A percentile compares a stretch with the other conserved stretches of the same genome.
phyloP scores from a whole-genome alignment of 2,888 invertebrate genomes.

The Halictus ligatus region DNA sequence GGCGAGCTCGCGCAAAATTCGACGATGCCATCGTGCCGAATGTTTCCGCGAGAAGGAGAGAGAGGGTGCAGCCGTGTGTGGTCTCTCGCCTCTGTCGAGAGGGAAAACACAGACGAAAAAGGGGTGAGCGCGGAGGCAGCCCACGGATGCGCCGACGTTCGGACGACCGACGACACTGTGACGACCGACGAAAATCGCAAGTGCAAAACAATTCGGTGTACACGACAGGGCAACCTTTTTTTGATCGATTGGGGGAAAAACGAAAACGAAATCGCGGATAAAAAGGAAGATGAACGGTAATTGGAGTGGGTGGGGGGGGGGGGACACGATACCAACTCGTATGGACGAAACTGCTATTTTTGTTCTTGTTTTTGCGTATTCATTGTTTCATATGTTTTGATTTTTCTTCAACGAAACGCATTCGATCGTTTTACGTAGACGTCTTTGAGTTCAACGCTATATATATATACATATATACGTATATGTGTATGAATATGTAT shows the following conservation, averaged over 20 bases:
- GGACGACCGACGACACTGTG: not conserved
- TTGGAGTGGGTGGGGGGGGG: not conserved
- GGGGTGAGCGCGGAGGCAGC: not conserved
- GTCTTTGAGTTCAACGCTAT: constrained; percentile 66
- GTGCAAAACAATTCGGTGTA: constrained; percentile 12
- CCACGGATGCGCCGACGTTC: not conserved
- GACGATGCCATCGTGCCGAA: not conserved
- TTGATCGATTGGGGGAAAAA: not conserved
- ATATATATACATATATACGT: not conserved
- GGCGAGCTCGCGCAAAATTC: not conserved
- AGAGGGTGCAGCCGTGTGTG: too few species aligned
- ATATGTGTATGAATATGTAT: too few species aligned
- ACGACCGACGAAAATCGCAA: constrained; percentile 18
- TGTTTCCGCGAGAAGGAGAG: not conserved
- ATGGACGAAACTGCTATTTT: constrained; percentile 62
- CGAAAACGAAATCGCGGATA: constrained; percentile 15
- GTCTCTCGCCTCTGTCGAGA: not conserved
- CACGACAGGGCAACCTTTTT: not conserved
- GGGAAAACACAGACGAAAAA: not conserved
- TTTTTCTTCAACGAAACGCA: constrained; percentile 61
- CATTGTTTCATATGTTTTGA: constrained; percentile 70
- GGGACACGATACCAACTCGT: constrained; percentile 50
- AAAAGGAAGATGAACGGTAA: constrained; percentile 32
- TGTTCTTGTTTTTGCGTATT: constrained; percentile 72
- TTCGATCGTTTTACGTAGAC: constrained; percentile 61